A percentile compares a stretch with the other conserved stretches of the same genome.
phyloP scores from a whole-genome alignment of 1,140 invertebrate genomes.

The Stenopsyche tienmushanensis region DNA sequence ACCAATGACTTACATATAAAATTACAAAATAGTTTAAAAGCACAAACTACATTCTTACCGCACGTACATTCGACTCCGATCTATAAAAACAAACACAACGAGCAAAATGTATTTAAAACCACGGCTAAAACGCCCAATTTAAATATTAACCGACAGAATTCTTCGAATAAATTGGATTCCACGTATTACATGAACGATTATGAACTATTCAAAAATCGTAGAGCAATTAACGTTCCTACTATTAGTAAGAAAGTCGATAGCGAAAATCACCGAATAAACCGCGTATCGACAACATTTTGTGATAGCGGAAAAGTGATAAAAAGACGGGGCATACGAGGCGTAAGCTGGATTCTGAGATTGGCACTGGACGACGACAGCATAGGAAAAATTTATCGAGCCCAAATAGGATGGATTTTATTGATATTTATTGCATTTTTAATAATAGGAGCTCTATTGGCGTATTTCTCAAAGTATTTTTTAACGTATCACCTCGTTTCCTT shows the following conservation, averaged over 20 bases:
- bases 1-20: slow-evolving; percentile 15
- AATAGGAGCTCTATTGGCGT: slow-evolving; percentile 30
- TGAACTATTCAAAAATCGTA: slow-evolving; percentile 27
- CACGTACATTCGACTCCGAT: slow-evolving; percentile 53
- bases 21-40: slow-evolving; percentile 24
- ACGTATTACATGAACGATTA: slow-evolving; percentile 26
- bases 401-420: slow-evolving; percentile 37
- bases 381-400: slow-evolving; percentile 37
- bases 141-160: slow-evolving; percentile 7
- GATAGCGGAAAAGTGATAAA: slow-evolving; percentile 44
- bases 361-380: slow-evolving; percentile 49
- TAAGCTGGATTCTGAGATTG: slow-evolving; percentile 52
- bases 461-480: slow-evolving; percentile 34
- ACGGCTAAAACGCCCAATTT: slow-evolving; percentile 3
- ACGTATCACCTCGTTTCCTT: slow-evolving; percentile 27
- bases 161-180: slow-evolving; percentile 18
- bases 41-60: slow-evolving; percentile 42
- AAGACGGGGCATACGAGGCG: slow-evolving; percentile 50
- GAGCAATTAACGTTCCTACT: slow-evolving; percentile 47
- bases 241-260: slow-evolving; percentile 53
- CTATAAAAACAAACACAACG: slow-evolving; percentile 24
- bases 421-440: slow-evolving; percentile 31
- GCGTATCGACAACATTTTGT: not conserved
- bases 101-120: slow-evolving; percentile 17
- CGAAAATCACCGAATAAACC: slow-evolving; percentile 20